Conservation (phyloP, 1,140 invertebrate species). For the Camponotus pennsylvanicus region DNA sequence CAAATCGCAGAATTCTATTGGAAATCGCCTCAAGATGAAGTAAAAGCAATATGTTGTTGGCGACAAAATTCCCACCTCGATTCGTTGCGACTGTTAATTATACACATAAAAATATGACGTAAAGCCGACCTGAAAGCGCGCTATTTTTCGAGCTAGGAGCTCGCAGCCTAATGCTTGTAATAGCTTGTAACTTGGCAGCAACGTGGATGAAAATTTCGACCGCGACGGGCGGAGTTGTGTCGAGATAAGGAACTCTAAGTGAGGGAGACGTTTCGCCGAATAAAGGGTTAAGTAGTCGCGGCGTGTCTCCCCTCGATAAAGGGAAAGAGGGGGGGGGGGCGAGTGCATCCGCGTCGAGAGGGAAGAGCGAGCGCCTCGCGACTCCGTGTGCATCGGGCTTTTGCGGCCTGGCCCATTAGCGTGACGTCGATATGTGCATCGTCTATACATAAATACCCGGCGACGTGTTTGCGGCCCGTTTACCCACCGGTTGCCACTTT, state of each 20-base stretch:
- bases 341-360: conserved; percentile 25
- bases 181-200: background rate
- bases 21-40: too few species aligned
- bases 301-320: background rate
- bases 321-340: background rate
- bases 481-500: conserved; percentile 79
- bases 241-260: background rate
- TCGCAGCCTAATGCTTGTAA: background rate
- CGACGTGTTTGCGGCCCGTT: conserved; percentile 59
- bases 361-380: background rate
- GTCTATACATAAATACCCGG: conserved; percentile 74
- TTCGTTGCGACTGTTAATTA: background rate
- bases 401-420: conserved; percentile 56
- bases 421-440: conserved; percentile 66
- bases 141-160: background rate
- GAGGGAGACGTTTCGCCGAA: conserved; percentile 8
- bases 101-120: background rate
- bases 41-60: too few species aligned
- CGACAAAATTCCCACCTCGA: too few species aligned
- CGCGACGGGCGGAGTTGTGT: background rate
- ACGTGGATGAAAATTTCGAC: background rate
- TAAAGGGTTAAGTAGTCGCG: conserved; percentile 57
- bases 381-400: conserved; percentile 22
- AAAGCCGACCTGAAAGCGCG: background rate
- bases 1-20: too few species aligned